Base-by-base conservation (phyloP, 2,888 invertebrate species). In the Blera fallax region DNA sequence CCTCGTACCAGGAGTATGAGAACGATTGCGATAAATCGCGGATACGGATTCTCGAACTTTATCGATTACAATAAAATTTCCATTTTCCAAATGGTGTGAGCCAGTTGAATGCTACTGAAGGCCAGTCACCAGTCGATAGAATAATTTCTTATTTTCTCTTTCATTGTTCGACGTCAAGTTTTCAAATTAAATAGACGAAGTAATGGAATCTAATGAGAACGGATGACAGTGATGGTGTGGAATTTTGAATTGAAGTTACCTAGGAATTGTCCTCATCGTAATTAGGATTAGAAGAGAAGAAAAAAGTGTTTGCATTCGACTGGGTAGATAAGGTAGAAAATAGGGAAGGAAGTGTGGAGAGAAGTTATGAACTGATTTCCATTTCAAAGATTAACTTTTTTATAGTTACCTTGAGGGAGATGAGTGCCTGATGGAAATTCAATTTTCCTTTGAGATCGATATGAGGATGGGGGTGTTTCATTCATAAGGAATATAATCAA, bases 11-110 rank as follows among this genome's bases (percentile, higher is more conserved):
- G 29, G 4, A n/a, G 43, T n/a, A 0, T 16, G 11, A n/a, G 50
- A 6, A 21, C 21, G n/a, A 37, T 6, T 45, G 34, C 58, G 50
- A 60, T 73, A 73, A 80, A 73, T 67, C 73, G 60, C 52, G 34
- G 54, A 60, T 60, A 69, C 54, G 52, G 45, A 80, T 67, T 73
- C 52, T 14, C 67, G n/a, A 80, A 80, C 80, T 74, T 80, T 80
- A 80, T 80, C 73, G 80, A 80, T 74, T 74, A 52, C 80, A 80
- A 80, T 80, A 80, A 80, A 80, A 80, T 67, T 60, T 80, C 43
- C 64, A 74, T 80, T 74, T 80, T 45, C n/a, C 11, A 60, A 67
- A 58, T 50, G 48, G 65, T 58, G 48, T 11, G 64, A 18, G 40
- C 8, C 6, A 21, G 37, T n/a, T n/a, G 10, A 10, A 2, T 3